Conservation (phyloP, 1,140 invertebrate genomes). For the Nomia melanderi region DNA sequence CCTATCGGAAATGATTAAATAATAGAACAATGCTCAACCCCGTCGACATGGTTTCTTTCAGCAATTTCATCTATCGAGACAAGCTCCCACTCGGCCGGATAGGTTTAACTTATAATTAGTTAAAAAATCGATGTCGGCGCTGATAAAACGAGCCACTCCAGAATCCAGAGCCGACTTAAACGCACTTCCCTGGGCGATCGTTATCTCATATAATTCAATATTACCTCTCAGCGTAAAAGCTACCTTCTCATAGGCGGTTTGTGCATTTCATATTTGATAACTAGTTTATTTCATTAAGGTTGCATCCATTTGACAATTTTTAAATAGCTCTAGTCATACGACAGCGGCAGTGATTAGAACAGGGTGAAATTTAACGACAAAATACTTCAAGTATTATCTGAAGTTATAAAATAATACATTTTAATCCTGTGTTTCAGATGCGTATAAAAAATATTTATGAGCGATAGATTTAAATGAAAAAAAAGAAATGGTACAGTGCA, state of each 20-base stretch:
- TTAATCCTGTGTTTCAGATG: no score
- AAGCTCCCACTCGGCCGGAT: background rate
- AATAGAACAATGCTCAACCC: background rate
- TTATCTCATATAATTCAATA: background rate
- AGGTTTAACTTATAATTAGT: slow-evolving; percentile 5
- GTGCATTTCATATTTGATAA: background rate
- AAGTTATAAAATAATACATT: no score
- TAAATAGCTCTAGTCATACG: no score
- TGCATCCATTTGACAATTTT: background rate
- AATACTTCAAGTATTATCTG: no score
- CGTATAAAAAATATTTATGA: no score
- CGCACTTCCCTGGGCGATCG: background rate
- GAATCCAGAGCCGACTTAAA: background rate
- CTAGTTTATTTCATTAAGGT: background rate
- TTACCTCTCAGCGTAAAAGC: background rate
- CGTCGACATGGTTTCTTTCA: background rate
- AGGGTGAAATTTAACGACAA: no score
- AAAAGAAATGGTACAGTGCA: no score
- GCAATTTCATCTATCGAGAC: background rate
- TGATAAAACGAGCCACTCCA: slow-evolving; percentile 5
- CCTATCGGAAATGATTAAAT: background rate
- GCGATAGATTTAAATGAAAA: no score
- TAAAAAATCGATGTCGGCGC: slow-evolving; percentile 6
- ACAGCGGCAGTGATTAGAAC: no score
- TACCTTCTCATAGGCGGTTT: background rate